Evolutionary conservation across 2,888 invertebrate species (phyloP), one percentile per base, ranked within the genome.

Genomic region (Epinotia ramella): DNA sequence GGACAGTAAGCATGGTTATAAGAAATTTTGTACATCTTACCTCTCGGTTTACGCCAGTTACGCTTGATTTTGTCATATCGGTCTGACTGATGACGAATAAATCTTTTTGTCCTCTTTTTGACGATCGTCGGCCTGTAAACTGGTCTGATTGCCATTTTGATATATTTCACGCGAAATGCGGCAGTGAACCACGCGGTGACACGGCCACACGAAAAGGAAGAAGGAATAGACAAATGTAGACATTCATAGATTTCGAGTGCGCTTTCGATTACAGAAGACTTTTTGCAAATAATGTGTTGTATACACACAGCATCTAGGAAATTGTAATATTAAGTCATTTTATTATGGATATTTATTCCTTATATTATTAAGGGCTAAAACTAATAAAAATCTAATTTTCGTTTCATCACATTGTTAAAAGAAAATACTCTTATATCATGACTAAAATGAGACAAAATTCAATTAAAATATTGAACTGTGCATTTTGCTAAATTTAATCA

Each of bases 21-120:
- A 13, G 24, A 72, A 60, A 67, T 16, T 69, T 67, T 76, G 69
- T 18, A 73, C 28, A 64, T 77, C 89, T 83, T 88, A 95, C 95
- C 99, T 95, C 99, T 99, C 24, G 99, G 99, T 95, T 99, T 99
- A 90, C 99, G 97, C 99, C 99, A 99, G 96, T 98, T 99, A 83
- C 97, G 96, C 96, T 97, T 98, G 82, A 99, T 95, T 95, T 99
- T 99, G 83, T 96, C 97, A 97, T 99, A 99, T 91, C 99, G 96
- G 95, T 99, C 99, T 88, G 98, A 98, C 94, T 99, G 99, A 94
- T 99, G 99, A 82, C 99, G 97, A 87, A 98, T 99, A 95, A 99
- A 99, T 95, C 98, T 98, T 96, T 99, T 99, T 85, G 98, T 98
- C 94, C 99, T 96, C 96, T 99, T 99, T 95, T 99, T 99, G 82